These are phyloP conservation scores for Patella vulgata DNA, from an alignment of 1,140 invertebrate genomes.

Conservation along the genomic window DNA sequence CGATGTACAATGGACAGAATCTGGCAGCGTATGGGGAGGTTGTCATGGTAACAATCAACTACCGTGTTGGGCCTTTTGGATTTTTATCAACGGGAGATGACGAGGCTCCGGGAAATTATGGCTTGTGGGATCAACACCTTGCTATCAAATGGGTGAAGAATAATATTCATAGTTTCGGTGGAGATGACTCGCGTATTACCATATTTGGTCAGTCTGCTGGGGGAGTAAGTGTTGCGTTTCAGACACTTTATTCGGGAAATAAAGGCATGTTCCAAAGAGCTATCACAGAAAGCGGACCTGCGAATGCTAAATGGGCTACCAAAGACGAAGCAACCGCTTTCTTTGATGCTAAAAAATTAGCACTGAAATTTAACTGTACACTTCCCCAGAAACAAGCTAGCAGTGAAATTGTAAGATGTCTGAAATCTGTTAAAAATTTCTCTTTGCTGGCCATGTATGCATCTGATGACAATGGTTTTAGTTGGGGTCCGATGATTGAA, in stretches of 20 bases:
- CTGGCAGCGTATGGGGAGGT: slow-evolving; percentile 28
- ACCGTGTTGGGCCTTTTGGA: slow-evolving; percentile 38
- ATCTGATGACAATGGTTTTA: not conserved
- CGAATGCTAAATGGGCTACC: slow-evolving; percentile 89
- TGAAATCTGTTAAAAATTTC: not conserved
- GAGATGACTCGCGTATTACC: slow-evolving; percentile 50
- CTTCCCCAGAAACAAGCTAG: not conserved
- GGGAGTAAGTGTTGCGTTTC: slow-evolving; percentile 72
- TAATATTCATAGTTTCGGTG: slow-evolving; percentile 58
- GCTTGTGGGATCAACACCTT: slow-evolving; percentile 75
- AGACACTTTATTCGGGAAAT: slow-evolving; percentile 83
- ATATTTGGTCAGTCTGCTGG: slow-evolving; percentile 73
- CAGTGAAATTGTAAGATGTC: slow-evolving; percentile 19
- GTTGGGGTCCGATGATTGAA: slow-evolving; percentile 15
- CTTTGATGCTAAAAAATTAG: slow-evolving; percentile 12
- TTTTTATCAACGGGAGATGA: slow-evolving; percentile 27
- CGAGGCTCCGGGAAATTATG: slow-evolving; percentile 32
- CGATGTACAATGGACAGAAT: slow-evolving; percentile 43
- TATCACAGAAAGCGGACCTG: slow-evolving; percentile 71
- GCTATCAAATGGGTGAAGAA: slow-evolving; percentile 72
- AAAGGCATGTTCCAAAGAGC: slow-evolving; percentile 85
- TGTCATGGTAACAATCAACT: slow-evolving; percentile 44
- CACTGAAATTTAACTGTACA: slow-evolving; percentile 6
- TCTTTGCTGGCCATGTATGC: slow-evolving; percentile 1
- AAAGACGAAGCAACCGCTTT: slow-evolving; percentile 40